Conservation (phyloP, 1,140 invertebrate genomes). For the Rhysida immarginata region DNA sequence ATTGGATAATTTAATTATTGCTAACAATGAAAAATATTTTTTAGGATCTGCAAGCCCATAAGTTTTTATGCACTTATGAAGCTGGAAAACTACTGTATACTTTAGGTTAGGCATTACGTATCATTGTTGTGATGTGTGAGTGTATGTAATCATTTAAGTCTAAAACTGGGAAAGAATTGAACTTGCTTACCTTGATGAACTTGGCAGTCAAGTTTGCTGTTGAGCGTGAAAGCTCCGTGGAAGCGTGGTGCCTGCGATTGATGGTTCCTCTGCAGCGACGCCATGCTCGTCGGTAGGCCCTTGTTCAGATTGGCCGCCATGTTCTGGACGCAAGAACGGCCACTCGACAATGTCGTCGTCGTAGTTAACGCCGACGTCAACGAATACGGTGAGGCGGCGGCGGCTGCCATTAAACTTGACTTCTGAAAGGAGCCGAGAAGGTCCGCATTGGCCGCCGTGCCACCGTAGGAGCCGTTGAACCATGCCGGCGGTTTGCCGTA, state of each 20-base stretch:
- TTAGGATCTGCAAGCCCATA: too few relatives aligned
- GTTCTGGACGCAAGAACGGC: not conserved
- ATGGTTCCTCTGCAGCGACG: not conserved
- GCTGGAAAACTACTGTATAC: too few relatives aligned
- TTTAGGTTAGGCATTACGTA: too few relatives aligned
- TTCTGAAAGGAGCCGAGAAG: not conserved
- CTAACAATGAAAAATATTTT: too few relatives aligned
- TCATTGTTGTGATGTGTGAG: too few relatives aligned
- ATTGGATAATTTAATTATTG: too few relatives aligned
- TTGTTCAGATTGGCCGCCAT: not conserved
- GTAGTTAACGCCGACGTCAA: not conserved
- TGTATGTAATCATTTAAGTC: too few relatives aligned
- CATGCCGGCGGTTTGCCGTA: conserved; percentile 4
- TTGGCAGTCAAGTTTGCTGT: conserved; percentile 5
- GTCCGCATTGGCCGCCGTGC: conserved; percentile 15
- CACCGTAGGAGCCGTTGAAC: conserved; percentile 12
- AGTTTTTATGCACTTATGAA: too few relatives aligned
- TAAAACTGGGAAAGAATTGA: too few relatives aligned
- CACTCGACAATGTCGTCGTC: not conserved
- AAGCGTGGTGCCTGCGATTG: not conserved
- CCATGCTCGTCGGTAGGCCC: not conserved
- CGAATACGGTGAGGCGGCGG: not conserved
- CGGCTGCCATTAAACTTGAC: not conserved
- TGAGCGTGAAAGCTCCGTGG: conserved; percentile 5
- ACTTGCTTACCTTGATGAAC: conserved; percentile 8